Evolutionary conservation across 2,888 invertebrate genomes (phyloP).

Genomic region (Cheilosia pagana): DNA sequence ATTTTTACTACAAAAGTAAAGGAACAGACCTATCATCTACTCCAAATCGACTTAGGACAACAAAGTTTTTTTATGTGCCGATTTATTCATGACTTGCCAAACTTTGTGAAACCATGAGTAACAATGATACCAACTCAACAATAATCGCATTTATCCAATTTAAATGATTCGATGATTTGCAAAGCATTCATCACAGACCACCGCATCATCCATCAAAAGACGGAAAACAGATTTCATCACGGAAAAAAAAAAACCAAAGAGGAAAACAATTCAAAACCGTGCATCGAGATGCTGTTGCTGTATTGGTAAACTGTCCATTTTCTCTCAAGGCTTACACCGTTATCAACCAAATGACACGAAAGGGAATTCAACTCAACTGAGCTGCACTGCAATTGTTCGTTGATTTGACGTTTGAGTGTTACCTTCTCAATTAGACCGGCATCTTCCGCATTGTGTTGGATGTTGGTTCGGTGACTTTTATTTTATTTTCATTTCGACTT

Average conservation of each 20-base stretch:
- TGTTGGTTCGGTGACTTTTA: constrained; percentile 16
- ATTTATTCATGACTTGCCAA: too few species aligned
- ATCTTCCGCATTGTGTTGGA: constrained; percentile 60
- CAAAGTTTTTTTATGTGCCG: too few species aligned
- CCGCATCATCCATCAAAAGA: constrained; percentile 37
- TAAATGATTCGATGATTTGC: constrained; percentile 35
- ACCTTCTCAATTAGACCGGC: constrained; percentile 51
- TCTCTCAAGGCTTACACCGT: constrained; percentile 23
- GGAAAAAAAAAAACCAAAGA: constrained; percentile 38
- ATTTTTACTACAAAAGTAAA: too few species aligned
- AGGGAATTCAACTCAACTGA: constrained; percentile 30
- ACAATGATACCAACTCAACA: too few species aligned
- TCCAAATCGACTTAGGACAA: too few species aligned
- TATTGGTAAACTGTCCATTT: constrained; percentile 23
- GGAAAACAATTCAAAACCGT: constrained; percentile 29
- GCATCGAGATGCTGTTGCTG: constrained; percentile 18
- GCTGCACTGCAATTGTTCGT: constrained; percentile 41
- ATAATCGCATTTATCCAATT: constrained; percentile 1
- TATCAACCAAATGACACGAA: constrained; percentile 37
- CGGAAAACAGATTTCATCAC: constrained; percentile 42
- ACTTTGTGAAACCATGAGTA: too few species aligned
- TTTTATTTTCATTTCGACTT: not conserved
- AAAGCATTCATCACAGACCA: constrained; percentile 20
- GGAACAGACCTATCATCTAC: too few species aligned
- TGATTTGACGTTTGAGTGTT: constrained; percentile 47